phyloP scores from a whole-genome alignment of 1,140 invertebrate genomes.

The Nymphalis io region DNA sequence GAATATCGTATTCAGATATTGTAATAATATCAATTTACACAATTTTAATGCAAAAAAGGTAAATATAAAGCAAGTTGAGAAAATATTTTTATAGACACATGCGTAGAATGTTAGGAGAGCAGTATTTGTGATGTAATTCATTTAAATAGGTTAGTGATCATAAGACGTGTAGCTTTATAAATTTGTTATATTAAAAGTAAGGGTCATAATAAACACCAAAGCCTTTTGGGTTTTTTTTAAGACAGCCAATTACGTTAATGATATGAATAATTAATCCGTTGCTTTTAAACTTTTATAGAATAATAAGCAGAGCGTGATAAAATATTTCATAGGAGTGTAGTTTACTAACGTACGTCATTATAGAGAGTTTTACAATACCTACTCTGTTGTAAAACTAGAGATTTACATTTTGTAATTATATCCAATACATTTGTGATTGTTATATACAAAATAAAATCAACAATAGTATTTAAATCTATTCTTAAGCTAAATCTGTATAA shows the following conservation, averaged over 20 bases:
- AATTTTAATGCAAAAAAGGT: not conserved
- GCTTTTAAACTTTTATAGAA: slow-evolving; percentile 24
- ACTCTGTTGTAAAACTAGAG: slow-evolving; percentile 10
- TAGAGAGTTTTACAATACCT: slow-evolving; percentile 16
- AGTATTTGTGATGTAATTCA: slow-evolving; percentile 26
- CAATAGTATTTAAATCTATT: slow-evolving; percentile 1
- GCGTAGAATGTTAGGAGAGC: slow-evolving; percentile 7
- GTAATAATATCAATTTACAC: slow-evolving; percentile 1
- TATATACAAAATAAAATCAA: slow-evolving; percentile 12
- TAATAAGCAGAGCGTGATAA: slow-evolving; percentile 37
- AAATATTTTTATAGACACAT: slow-evolving; percentile 22
- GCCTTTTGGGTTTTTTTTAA: not conserved
- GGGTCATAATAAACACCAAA: not conserved
- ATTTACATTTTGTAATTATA: slow-evolving; percentile 2
- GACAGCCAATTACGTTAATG: not conserved
- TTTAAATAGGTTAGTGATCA: slow-evolving; percentile 21
- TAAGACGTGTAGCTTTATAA: not conserved
- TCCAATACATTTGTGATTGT: slow-evolving; percentile 13
- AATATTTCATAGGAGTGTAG: slow-evolving; percentile 18
- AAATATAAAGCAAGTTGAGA: slow-evolving; percentile 15
- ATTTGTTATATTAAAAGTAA: slow-evolving; percentile 1
- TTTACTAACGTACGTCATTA: slow-evolving; percentile 12
- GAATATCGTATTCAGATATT: not conserved
- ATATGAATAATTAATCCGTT: slow-evolving; percentile 16
- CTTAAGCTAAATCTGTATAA: not conserved